phyloP scores from a whole-genome alignment of 2,888 invertebrate genomes.

The Apantesis nais region DNA sequence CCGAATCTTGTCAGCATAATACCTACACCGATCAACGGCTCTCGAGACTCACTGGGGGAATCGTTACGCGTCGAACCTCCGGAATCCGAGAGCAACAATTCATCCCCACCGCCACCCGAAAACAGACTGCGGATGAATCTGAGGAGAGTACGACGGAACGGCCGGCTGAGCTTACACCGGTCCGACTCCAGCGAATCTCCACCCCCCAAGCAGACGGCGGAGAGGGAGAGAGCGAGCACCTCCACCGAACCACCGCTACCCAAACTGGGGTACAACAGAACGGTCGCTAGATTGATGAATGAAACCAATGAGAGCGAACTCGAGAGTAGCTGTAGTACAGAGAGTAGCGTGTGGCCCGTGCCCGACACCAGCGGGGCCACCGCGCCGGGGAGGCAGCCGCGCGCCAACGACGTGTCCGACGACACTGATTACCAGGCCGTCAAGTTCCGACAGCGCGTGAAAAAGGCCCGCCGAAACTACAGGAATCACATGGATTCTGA shows the following conservation, averaged over 20 bases:
- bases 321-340: constrained; percentile 80
- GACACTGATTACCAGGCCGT: constrained; percentile 81
- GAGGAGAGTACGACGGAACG: constrained; percentile 65
- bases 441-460: constrained; percentile 85
- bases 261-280: constrained; percentile 63
- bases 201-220: constrained; percentile 62
- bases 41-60: constrained; percentile 75
- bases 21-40: constrained; percentile 87
- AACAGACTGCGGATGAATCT: constrained; percentile 57
- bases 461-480: constrained; percentile 87
- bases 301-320: constrained; percentile 82
- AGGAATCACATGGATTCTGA: constrained; percentile 88
- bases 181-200: constrained; percentile 79
- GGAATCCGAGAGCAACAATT: constrained; percentile 58
- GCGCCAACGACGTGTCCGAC: constrained; percentile 69
- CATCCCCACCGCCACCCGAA: constrained; percentile 59
- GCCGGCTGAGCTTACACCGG: constrained; percentile 61
- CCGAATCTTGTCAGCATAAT: constrained; percentile 83
- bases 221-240: constrained; percentile 59
- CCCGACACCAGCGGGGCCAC: constrained; percentile 79
- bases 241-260: constrained; percentile 62
- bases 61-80: constrained; percentile 66
- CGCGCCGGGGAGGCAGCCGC: constrained; percentile 63
- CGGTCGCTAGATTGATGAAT: constrained; percentile 78
- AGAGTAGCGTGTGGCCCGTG: constrained; percentile 67